These are phyloP conservation scores for Drosophila aldrichi DNA, from an alignment of 2,888 invertebrate species.

Conservation along the genomic window DNA sequence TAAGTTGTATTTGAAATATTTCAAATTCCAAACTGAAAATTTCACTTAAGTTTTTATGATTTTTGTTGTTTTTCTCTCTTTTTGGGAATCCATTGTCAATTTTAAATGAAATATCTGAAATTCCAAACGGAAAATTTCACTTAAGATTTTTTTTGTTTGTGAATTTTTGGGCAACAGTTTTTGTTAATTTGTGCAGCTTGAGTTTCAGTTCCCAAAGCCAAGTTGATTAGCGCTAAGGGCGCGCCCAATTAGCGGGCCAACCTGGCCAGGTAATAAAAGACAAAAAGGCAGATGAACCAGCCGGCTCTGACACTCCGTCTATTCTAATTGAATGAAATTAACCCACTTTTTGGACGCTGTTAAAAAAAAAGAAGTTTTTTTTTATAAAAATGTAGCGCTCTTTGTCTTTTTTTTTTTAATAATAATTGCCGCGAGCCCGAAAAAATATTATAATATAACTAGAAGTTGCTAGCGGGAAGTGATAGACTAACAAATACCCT, in stretches of 20 bases:
- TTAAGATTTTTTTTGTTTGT: slow-evolving; percentile 8
- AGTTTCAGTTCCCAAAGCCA: slow-evolving; percentile 60
- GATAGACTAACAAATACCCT: neutral
- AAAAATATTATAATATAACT: slow-evolving; percentile 4
- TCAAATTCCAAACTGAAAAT: slow-evolving; percentile 36
- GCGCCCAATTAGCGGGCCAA: slow-evolving; percentile 68
- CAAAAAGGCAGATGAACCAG: slow-evolving; percentile 23
- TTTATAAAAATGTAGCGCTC: slow-evolving; percentile 41
- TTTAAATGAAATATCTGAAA: slow-evolving; percentile 13
- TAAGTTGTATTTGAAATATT: slow-evolving; percentile 16
- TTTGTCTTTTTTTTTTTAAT: slow-evolving; percentile 47
- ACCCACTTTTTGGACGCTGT: slow-evolving; percentile 66
- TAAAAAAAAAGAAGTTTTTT: slow-evolving; percentile 41
- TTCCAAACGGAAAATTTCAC: slow-evolving; percentile 44
- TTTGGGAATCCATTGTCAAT: slow-evolving; percentile 28
- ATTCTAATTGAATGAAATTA: slow-evolving; percentile 79
- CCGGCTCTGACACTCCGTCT: slow-evolving; percentile 28
- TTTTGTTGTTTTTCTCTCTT: neutral
- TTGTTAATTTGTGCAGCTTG: slow-evolving; percentile 54
- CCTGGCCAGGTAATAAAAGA: slow-evolving; percentile 56
- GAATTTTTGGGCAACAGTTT: slow-evolving; percentile 10
- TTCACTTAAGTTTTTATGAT: slow-evolving; percentile 30
- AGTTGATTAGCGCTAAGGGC: slow-evolving; percentile 53
- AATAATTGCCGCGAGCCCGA: slow-evolving; percentile 57
- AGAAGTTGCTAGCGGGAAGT: neutral